Conservation (phyloP, 1,140 invertebrate genomes). For the Pseudobourletiella spinata region DNA sequence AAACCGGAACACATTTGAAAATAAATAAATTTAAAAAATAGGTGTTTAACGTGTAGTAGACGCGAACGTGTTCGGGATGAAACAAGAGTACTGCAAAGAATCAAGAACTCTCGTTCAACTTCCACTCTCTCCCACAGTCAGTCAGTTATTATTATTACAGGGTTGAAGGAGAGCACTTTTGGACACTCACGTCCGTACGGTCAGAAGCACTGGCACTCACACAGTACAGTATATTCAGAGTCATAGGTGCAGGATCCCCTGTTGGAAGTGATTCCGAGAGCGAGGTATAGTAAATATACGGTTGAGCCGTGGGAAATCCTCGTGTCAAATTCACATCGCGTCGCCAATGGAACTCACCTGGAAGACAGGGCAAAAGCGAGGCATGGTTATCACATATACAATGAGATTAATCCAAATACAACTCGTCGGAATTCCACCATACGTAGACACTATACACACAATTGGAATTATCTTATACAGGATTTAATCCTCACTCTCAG, state of each 20-base stretch:
- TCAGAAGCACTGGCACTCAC: no score
- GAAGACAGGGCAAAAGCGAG: no score
- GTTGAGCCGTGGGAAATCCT: neutral
- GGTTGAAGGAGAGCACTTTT: neutral
- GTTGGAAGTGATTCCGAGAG: neutral
- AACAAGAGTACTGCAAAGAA: no score
- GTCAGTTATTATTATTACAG: neutral
- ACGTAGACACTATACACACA: neutral
- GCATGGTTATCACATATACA: neutral
- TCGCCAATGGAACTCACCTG: neutral
- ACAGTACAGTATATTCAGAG: no score
- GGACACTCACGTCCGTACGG: neutral
- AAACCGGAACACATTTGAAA: no score
- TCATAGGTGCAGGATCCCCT: no score
- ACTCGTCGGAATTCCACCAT: neutral
- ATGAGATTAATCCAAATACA: neutral
- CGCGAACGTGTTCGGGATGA: no score
- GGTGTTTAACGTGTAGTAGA: no score
- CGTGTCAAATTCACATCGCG: neutral
- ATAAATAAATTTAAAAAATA: no score
- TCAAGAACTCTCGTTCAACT: no score
- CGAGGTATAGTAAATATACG: neutral
- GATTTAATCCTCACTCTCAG: neutral
- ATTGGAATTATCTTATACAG: neutral
- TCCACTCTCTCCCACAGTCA: neutral